These are phyloP conservation scores for Pyralis farinalis DNA, from an alignment of 2,888 invertebrate genomes.

Conservation along the genomic window DNA sequence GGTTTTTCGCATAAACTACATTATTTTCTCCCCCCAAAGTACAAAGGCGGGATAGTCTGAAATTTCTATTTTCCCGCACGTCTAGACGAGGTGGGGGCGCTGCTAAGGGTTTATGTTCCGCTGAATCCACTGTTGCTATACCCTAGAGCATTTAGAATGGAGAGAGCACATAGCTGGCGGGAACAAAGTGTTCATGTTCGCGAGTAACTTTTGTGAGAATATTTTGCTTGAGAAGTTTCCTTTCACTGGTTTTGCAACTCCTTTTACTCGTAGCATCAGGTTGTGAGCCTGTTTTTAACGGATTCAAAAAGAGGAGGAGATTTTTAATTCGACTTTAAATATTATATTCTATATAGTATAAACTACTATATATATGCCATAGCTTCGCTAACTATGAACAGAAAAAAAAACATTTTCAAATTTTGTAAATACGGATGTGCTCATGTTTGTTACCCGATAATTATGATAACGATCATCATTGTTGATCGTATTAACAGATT, in stretches of 20 bases:
- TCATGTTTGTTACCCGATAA: too few species aligned
- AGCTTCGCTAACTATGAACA: too few species aligned
- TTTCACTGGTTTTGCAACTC: background rate
- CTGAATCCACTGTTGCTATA: slow-evolving; percentile 30
- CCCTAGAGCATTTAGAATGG: slow-evolving; percentile 1
- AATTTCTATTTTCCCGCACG: slow-evolving; percentile 33
- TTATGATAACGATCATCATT: too few species aligned
- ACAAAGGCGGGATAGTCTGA: slow-evolving; percentile 28
- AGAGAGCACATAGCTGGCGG: background rate
- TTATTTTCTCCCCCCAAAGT: slow-evolving; percentile 10
- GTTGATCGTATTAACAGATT: too few species aligned
- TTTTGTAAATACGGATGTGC: too few species aligned
- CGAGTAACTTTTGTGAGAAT: background rate
- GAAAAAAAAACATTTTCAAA: too few species aligned
- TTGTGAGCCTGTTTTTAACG: too few species aligned
- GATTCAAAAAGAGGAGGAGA: too few species aligned
- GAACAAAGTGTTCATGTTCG: background rate
- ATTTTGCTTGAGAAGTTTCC: background rate
- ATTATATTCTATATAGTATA: too few species aligned
- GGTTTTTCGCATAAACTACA: slow-evolving; percentile 17
- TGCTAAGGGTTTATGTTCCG: slow-evolving; percentile 29
- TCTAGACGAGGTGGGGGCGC: slow-evolving; percentile 42
- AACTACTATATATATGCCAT: too few species aligned
- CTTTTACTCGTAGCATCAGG: too few species aligned
- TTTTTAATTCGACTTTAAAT: too few species aligned